These are phyloP conservation scores for Cydia splendana DNA, from an alignment of 1,140 invertebrate genomes.

Conservation along the genomic window DNA sequence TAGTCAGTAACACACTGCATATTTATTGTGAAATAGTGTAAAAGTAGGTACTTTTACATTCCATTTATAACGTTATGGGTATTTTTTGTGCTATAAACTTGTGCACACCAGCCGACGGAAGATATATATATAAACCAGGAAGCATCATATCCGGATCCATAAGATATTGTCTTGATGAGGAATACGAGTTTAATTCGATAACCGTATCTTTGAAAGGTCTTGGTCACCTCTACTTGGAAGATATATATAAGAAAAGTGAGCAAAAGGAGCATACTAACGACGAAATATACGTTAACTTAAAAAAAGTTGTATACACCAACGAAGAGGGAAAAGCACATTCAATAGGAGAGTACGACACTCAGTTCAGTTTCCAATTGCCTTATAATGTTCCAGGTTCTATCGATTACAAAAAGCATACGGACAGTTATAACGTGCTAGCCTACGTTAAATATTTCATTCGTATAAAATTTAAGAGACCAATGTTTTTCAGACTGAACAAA, in stretches of 20 bases:
- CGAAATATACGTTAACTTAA: constrained; percentile 23
- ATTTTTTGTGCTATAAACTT: no score
- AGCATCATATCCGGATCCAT: constrained; percentile 28
- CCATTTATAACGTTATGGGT: no score
- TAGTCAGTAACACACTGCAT: no score
- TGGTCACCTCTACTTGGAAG: neutral
- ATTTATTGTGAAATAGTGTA: constrained; percentile 30
- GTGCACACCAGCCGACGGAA: no score
- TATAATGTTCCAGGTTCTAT: constrained; percentile 33
- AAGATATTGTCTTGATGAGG: constrained; percentile 31
- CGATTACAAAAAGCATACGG: neutral
- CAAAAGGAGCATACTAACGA: neutral
- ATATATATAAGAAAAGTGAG: neutral
- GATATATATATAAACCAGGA: neutral
- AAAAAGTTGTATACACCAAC: constrained; percentile 14
- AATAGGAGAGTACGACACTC: constrained; percentile 1
- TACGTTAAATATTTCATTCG: constrained; percentile 27
- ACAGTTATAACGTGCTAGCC: neutral
- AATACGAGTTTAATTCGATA: constrained; percentile 25
- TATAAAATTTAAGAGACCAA: no score
- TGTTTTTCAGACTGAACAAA: constrained; percentile 23
- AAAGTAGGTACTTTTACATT: neutral
- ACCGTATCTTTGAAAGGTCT: neutral
- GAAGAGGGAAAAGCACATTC: neutral
- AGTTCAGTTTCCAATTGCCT: constrained; percentile 33